Percentiles rank a stretch among this genome's conserved stretches.
phyloP scores from a whole-genome alignment of 2,888 invertebrate species.

The Strigamia crassipes region DNA sequence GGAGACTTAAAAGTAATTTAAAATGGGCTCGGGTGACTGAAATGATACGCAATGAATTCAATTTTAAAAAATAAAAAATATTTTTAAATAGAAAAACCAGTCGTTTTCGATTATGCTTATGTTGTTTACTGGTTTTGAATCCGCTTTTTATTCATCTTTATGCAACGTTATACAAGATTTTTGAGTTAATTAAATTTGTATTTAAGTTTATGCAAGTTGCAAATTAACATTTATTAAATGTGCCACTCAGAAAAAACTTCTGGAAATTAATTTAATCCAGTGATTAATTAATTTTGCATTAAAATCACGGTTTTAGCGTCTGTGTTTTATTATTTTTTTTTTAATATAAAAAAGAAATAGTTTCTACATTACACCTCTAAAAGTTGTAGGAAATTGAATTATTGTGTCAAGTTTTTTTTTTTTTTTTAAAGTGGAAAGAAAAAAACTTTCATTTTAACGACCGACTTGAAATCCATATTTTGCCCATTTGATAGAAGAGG shows the following conservation, averaged over 20 bases:
- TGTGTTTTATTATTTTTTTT: not conserved
- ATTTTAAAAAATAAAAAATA: not conserved
- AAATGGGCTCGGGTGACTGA: not conserved
- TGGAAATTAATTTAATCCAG: not conserved
- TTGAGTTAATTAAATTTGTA: constrained; percentile 15
- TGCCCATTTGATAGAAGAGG: constrained; percentile 19
- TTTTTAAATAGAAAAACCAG: too few relatives aligned
- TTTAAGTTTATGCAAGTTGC: not conserved
- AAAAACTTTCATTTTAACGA: not conserved
- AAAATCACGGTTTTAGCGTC: not conserved
- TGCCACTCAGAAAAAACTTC: not conserved
- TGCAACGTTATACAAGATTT: not conserved
- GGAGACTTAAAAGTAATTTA: not conserved
- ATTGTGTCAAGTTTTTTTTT: not conserved
- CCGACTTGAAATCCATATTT: constrained; percentile 19
- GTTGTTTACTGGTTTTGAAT: too few relatives aligned
- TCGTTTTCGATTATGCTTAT: too few relatives aligned
- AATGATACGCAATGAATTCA: not conserved
- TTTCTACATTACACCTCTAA: not conserved
- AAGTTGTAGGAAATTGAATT: not conserved
- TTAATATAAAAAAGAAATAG: not conserved
- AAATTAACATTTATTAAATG: not conserved
- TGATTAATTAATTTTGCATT: constrained; percentile 17
- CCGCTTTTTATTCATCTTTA: not conserved
- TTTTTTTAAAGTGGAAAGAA: not conserved